Base-by-base conservation (phyloP, 2,797 vertebrate species). In the Thunnus albacares region DNA sequence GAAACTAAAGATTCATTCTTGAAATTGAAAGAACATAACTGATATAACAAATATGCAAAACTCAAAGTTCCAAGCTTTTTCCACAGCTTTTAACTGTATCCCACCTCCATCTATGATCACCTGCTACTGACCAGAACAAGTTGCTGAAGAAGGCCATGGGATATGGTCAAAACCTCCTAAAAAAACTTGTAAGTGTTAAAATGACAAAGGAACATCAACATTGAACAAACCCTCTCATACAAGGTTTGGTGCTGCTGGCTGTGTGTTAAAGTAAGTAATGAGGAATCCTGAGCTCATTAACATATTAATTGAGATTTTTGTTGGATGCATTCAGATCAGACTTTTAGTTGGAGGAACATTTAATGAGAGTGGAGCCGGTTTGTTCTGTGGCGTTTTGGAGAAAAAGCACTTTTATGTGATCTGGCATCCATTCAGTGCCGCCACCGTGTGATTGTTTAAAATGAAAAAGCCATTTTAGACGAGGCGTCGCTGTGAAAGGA, bases 391-490 rank as follows among this genome's bases (percentile, higher is more conserved):
- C 71, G 43, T 81, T 77, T 57, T 81, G 83, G 68, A 87, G 64
- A 81, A 83, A 87, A 88, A 90, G 88, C 82, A 77, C 83, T 90
- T 81, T 92, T 83, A 78, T 93, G 90, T 91, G 89, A 94, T 94
- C 43, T 45, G 14, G 13, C 11, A 14, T 47, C 14, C 88, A 89
- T 93, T 92, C 89, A 82, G 55, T n/a, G 47, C 72, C 56, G 66
- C 88, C 22, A 79, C 83, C 51, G 85, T 76, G 86, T 93, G 94
- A 97, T 95, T 96, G 94, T 95, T 95, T 92, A 88, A 91, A 94
- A 95, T 95, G 90, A 94, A 96, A 96, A 94, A 94, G 85, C 85
- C 93, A 95, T 79, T 96, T 96, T 90, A 81, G 84, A 85, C 85
- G 84, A 74, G 77, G 87, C 81, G 79, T 83, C 85, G 91, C 80